Evolutionary conservation across 2,888 invertebrate genomes (phyloP).

Genomic region (Colostygia pectinataria): DNA sequence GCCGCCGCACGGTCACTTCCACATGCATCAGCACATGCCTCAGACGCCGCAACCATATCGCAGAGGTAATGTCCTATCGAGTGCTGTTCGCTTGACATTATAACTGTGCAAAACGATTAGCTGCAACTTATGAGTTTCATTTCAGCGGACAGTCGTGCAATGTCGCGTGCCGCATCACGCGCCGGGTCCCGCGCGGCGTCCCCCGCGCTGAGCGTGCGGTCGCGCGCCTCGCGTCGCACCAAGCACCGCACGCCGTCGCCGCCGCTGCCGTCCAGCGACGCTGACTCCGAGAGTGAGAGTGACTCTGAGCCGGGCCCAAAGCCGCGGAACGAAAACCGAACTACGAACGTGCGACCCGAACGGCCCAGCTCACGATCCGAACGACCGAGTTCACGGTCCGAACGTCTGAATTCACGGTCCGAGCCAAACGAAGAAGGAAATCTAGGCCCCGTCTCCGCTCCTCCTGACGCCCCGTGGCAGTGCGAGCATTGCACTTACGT

Average conservation of each 20-base stretch:
- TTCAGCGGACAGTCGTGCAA: slow-evolving; percentile 72
- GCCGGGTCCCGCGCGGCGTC: slow-evolving; percentile 86
- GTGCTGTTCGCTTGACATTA: too few species aligned
- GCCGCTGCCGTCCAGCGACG: slow-evolving; percentile 78
- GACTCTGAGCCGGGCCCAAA: slow-evolving; percentile 50
- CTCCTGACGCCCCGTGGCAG: slow-evolving; percentile 87
- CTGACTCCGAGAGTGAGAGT: slow-evolving; percentile 84
- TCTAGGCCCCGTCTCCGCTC: slow-evolving; percentile 72
- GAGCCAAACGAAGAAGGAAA: slow-evolving; percentile 47
- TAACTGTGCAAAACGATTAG: too few species aligned
- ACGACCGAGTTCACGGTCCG: slow-evolving; percentile 10
- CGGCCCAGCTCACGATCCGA: slow-evolving; percentile 5
- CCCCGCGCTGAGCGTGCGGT: slow-evolving; percentile 87
- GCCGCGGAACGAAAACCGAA: slow-evolving; percentile 16
- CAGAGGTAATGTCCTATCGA: slow-evolving; percentile 49
- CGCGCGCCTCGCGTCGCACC: slow-evolving; percentile 85
- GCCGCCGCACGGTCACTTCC: slow-evolving; percentile 43
- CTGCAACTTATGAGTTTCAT: background rate
- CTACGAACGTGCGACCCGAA: slow-evolving; percentile 7
- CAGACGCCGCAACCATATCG: slow-evolving; percentile 72
- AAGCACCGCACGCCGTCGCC: slow-evolving; percentile 71
- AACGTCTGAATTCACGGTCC: slow-evolving; percentile 4
- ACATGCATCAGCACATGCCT: slow-evolving; percentile 51
- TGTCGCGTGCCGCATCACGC: slow-evolving; percentile 81
- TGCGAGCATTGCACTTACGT: slow-evolving; percentile 96